phyloP scores from a whole-genome alignment of 1,140 invertebrate species.

The Spodoptera litura region DNA sequence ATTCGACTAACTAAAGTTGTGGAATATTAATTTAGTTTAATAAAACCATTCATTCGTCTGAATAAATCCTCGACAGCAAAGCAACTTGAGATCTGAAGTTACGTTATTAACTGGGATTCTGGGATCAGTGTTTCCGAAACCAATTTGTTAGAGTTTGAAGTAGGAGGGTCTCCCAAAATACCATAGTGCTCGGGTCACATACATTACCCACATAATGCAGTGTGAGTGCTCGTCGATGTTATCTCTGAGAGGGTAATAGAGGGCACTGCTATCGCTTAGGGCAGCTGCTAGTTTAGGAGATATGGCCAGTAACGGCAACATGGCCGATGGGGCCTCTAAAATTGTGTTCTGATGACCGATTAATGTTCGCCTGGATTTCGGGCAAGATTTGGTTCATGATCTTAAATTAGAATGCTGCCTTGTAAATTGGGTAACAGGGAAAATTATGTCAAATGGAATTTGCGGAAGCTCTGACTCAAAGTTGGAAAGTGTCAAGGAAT shows the following conservation, averaged over 20 bases:
- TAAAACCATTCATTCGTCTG: not conserved
- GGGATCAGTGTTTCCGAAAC: conserved; percentile 19
- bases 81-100: conserved; percentile 1
- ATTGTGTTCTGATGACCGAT: conserved; percentile 19
- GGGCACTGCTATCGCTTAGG: conserved; percentile 40
- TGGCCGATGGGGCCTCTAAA: conserved; percentile 16
- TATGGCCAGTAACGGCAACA: conserved; percentile 25
- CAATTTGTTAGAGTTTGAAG: conserved; percentile 20
- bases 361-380: conserved; percentile 5
- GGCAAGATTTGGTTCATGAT: not conserved
- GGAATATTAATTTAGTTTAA: not conserved
- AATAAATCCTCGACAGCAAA: conserved; percentile 13
- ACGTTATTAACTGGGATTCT: not conserved
- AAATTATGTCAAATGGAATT: not conserved
- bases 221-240: conserved; percentile 32
- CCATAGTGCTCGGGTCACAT: conserved; percentile 15
- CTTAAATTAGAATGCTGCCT: too few species aligned
- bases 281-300: conserved; percentile 44
- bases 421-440: not conserved
- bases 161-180: conserved; percentile 26
- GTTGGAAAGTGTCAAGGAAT: not conserved
- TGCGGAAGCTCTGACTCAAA: not conserved
- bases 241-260: conserved; percentile 38
- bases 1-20: too few species aligned
- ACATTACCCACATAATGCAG: conserved; percentile 40